Conservation (phyloP, 1,140 invertebrate species). For the Hesperophylax magnus region DNA sequence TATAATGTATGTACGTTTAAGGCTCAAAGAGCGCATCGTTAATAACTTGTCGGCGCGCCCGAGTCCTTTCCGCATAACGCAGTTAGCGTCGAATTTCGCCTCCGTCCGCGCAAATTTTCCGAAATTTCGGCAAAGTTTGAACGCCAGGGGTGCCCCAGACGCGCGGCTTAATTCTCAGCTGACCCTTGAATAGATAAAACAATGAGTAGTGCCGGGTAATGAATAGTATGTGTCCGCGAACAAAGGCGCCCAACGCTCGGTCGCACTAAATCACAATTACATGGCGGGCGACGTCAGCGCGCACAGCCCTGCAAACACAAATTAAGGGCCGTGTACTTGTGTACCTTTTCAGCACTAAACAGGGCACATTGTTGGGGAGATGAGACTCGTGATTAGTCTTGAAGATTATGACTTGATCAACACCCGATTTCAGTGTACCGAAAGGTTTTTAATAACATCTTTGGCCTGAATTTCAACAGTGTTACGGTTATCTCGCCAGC, state of each 20-base stretch:
- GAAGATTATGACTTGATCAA: conserved; percentile 8
- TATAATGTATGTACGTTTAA: too few relatives aligned
- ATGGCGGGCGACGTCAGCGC: conserved; percentile 17
- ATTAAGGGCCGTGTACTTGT: background rate
- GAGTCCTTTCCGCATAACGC: background rate
- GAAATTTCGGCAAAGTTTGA: conserved; percentile 12
- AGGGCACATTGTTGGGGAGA: background rate
- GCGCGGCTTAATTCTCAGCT: conserved; percentile 46
- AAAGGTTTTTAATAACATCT: background rate
- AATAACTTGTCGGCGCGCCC: too few relatives aligned
- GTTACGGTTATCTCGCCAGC: too few relatives aligned
- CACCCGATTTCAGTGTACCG: background rate
- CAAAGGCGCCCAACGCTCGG: conserved; percentile 41
- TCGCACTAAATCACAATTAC: conserved; percentile 31
- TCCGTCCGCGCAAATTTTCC: conserved; percentile 7
- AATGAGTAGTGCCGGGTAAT: conserved; percentile 52
- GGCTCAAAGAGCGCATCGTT: too few relatives aligned
- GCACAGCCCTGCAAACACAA: conserved; percentile 14
- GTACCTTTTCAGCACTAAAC: background rate
- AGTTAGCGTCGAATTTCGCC: conserved; percentile 19
- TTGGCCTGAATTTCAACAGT: too few relatives aligned
- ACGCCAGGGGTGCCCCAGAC: conserved; percentile 1
- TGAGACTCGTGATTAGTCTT: background rate
- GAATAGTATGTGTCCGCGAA: conserved; percentile 50
- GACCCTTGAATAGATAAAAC: conserved; percentile 56